These are phyloP conservation scores for Tympanuchus pallidicinctus DNA, from an alignment of 2,113 vertebrate species.

Conservation along the genomic window DNA sequence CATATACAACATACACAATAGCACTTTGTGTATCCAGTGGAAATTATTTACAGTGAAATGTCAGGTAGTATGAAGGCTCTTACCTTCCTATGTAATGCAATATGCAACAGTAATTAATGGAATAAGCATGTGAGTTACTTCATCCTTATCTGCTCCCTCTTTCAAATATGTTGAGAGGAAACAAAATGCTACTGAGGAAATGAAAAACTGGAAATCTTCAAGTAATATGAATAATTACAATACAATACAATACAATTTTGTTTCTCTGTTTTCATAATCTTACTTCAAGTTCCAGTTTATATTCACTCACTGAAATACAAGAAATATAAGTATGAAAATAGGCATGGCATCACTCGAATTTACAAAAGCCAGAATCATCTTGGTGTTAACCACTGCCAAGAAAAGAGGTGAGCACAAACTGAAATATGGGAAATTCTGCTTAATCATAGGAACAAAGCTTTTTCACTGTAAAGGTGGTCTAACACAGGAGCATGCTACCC, in stretches of 20 bases:
- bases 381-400: fast-evolving
- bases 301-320: background rate
- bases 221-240: background rate
- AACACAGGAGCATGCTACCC: background rate
- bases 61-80: background rate
- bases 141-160: background rate
- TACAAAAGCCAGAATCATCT: background rate
- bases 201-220: background rate
- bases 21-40: background rate
- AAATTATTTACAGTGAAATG: background rate
- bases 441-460: background rate
- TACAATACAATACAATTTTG: background rate
- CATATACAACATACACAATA: background rate
- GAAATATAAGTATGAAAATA: background rate
- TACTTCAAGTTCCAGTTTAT: background rate
- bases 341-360: background rate
- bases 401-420: background rate
- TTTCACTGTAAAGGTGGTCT: background rate
- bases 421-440: background rate
- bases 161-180: background rate
- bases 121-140: background rate
- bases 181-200: background rate
- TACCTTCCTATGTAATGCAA: background rate
- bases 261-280: fast-evolving
- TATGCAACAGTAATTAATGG: background rate